Conservation (phyloP, 2,113 vertebrate genomes). For the Grammomys dolichurus region DNA sequence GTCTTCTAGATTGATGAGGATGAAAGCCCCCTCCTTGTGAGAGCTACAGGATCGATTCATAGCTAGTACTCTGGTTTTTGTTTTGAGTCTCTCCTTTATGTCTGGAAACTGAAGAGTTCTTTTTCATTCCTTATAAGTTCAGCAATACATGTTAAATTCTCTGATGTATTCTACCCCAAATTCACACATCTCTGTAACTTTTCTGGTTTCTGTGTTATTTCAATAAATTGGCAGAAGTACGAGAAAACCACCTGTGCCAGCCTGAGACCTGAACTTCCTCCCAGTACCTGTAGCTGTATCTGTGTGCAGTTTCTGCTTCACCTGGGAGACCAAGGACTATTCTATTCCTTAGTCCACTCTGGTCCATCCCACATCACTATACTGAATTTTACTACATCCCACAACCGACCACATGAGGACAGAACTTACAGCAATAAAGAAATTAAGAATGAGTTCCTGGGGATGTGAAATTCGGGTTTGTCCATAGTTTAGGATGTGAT, state of each 20-base stretch:
- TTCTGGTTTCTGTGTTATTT: neutral
- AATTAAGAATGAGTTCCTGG: neutral
- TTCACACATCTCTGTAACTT: neutral
- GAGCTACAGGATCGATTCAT: neutral
- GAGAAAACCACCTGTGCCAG: neutral
- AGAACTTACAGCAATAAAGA: neutral
- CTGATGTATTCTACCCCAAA: slow-evolving; percentile 51
- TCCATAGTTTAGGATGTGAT: neutral
- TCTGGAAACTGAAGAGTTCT: slow-evolving; percentile 29
- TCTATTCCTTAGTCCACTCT: neutral
- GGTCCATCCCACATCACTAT: neutral
- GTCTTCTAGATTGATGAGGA: neutral
- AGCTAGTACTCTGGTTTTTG: slow-evolving; percentile 19
- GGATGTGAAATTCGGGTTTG: neutral
- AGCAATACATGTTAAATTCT: slow-evolving; percentile 52
- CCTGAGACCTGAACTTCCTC: neutral
- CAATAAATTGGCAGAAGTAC: slow-evolving; percentile 2
- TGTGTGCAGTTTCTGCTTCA: neutral
- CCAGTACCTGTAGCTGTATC: neutral
- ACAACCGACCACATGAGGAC: neutral
- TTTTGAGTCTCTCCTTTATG: slow-evolving; percentile 57
- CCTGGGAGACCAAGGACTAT: neutral
- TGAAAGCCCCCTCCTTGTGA: slow-evolving; percentile 21
- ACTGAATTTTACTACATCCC: neutral
- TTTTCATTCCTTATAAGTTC: slow-evolving; percentile 35